Evolutionary conservation across 2,797 vertebrate genomes (phyloP), one percentile per base, ranked within the genome.

Genomic region (Gobio occitaniae): DNA sequence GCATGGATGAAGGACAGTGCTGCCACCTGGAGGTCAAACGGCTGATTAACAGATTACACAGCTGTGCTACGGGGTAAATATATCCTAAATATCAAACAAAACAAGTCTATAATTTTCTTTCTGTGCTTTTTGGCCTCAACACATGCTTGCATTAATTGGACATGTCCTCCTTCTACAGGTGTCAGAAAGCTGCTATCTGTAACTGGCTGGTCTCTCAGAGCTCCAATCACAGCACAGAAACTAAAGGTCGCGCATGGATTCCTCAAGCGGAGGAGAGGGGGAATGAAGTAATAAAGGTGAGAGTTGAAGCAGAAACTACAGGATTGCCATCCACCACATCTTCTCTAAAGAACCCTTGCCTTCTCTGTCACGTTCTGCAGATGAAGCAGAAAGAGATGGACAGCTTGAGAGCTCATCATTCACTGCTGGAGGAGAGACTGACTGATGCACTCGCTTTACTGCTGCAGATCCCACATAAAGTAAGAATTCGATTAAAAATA

Each of bases 361-460:
- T 12, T 86, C 68, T 66, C 6, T 61, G 50, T 74, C 80, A 89
- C 78, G 36, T 84, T 16, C 54, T 89, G 29, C 76, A 86, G 77
- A 84, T 92, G 90, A 88, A 69, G 71, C 75, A 87, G 12, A 88
- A 91, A 74, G 91, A 91, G 75, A 74, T 90, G 84, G 86, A 85
- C 41, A 80, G 84, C 41, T 79, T 10, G 2, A 80, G 16, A 56
- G 21, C 29, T 79, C n/a, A 63, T 36, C 25, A 19, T 63, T 79
- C 77, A 50, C 88, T 94, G 72, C 88, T 94, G 86, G 95, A 95
- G 80, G 92, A 93, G 79, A 95, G 94, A 70, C 90, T 95, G 61
- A 89, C 91, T 6, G 92, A 94, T 7, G 91, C 92, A 0, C 92
- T 96, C 25, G 85, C 89, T 2, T 85, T 95, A 81, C 90, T 95